Evolutionary conservation across 2,888 invertebrate species (phyloP).

Genomic region (Drosophila multiciliata): DNA sequence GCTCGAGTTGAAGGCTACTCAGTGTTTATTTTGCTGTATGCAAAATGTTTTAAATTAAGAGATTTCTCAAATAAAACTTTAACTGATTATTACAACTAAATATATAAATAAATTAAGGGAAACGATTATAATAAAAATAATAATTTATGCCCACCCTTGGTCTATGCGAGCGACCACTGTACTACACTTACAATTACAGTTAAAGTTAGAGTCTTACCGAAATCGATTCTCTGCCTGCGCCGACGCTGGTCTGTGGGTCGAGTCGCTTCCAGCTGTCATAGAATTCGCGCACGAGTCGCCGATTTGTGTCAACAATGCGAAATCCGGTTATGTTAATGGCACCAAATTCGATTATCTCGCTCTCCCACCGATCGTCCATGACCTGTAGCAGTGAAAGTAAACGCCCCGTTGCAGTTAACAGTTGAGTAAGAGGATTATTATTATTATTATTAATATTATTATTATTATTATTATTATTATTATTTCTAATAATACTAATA

Average conservation of each 20-base stretch:
- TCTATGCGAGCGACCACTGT: background rate
- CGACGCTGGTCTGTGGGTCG: slow-evolving; percentile 89
- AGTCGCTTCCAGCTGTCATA: slow-evolving; percentile 94
- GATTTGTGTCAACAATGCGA: slow-evolving; percentile 94
- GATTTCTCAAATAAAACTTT: background rate
- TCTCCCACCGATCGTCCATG: slow-evolving; percentile 98
- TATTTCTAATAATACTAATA: no score
- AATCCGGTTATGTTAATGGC: slow-evolving; percentile 99
- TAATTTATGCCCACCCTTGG: background rate
- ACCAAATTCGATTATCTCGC: slow-evolving; percentile 97
- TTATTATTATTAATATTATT: no score
- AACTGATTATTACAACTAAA: background rate
- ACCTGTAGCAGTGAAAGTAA: slow-evolving; percentile 87
- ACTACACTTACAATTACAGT: background rate
- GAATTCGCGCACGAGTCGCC: slow-evolving; percentile 94
- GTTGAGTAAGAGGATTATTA: background rate
- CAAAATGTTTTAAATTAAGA: background rate
- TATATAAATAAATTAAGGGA: background rate
- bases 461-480: no score
- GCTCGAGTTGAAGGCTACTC: background rate
- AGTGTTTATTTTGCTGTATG: background rate
- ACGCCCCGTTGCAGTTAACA: background rate
- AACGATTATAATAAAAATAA: background rate
- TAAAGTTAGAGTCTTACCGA: slow-evolving; percentile 87
- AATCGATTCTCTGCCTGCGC: slow-evolving; percentile 93